Percentiles rank a stretch among this genome's conserved stretches.
Evolutionary conservation across 2,797 vertebrate genomes (phyloP).

Genomic region (Epinephelus awoara): DNA sequence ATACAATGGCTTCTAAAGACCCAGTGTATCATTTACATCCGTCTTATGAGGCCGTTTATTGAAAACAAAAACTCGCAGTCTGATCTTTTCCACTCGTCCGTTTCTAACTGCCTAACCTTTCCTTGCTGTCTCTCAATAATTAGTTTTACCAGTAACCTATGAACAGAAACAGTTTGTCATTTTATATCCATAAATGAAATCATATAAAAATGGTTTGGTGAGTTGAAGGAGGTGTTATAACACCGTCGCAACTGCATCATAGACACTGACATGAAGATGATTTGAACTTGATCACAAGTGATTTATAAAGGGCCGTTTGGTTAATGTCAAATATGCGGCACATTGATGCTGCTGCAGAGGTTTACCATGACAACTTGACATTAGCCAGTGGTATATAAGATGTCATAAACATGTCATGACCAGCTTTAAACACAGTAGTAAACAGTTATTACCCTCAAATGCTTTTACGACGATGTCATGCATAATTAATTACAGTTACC

Average conservation of each 20-base stretch:
- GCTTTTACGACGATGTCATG: conserved; percentile 31
- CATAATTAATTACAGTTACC: conserved; percentile 42
- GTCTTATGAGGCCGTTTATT: not conserved
- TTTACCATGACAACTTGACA: conserved; percentile 39
- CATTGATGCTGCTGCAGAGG: not conserved
- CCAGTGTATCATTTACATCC: not conserved
- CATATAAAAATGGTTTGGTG: not conserved
- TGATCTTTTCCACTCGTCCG: no score
- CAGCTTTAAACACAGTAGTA: conserved; percentile 27
- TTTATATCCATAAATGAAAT: not conserved
- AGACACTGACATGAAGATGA: not conserved
- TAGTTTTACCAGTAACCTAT: not conserved
- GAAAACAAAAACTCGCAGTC: not conserved
- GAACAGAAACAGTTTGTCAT: not conserved
- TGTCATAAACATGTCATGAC: conserved; percentile 33
- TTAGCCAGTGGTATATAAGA: conserved; percentile 3
- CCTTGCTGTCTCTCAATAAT: not conserved
- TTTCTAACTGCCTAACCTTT: no score
- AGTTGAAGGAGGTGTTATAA: not conserved
- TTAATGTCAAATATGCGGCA: conserved; percentile 2
- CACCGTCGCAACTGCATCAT: not conserved
- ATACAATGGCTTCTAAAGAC: not conserved
- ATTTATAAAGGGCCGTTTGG: not conserved
- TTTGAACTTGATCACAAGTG: not conserved
- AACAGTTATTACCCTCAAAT: conserved; percentile 42